phyloP scores from a whole-genome alignment of 2,888 invertebrate genomes.

The Caradrina kadenii region DNA sequence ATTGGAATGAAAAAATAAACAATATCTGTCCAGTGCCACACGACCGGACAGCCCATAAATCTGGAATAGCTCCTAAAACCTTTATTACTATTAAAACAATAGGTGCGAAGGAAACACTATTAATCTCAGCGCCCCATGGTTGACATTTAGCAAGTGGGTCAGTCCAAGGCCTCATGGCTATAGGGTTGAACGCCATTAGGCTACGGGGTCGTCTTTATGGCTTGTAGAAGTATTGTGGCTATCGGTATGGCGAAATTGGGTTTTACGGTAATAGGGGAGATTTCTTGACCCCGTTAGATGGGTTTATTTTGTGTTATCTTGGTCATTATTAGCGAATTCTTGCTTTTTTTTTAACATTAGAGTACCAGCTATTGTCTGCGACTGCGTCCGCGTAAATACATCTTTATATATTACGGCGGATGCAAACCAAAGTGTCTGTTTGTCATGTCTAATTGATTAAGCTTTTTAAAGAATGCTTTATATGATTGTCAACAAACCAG shows the following conservation, averaged over 20 bases:
- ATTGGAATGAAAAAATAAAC: not conserved
- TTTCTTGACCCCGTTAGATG: constrained; percentile 49
- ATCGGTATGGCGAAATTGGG: constrained; percentile 55
- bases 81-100: constrained; percentile 61
- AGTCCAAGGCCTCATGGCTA: constrained; percentile 66
- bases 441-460: too few relatives aligned
- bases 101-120: constrained; percentile 61
- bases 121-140: constrained; percentile 64
- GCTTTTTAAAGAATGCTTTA: too few relatives aligned
- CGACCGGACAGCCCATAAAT: constrained; percentile 34
- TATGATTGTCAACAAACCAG: too few relatives aligned
- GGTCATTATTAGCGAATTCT: not conserved
- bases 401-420: too few relatives aligned
- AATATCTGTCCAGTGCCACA: not conserved
- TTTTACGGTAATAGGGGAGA: constrained; percentile 39
- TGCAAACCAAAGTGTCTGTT: too few relatives aligned
- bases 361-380: too few relatives aligned
- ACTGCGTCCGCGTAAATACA: too few relatives aligned
- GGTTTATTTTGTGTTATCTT: constrained; percentile 14
- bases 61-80: constrained; percentile 27
- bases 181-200: constrained; percentile 72
- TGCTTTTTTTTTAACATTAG: too few relatives aligned
- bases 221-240: constrained; percentile 51
- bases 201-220: constrained; percentile 79
- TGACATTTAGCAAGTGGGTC: constrained; percentile 81